Base-by-base conservation (phyloP, 1,140 invertebrate species). In the Drosophila subobscura region DNA sequence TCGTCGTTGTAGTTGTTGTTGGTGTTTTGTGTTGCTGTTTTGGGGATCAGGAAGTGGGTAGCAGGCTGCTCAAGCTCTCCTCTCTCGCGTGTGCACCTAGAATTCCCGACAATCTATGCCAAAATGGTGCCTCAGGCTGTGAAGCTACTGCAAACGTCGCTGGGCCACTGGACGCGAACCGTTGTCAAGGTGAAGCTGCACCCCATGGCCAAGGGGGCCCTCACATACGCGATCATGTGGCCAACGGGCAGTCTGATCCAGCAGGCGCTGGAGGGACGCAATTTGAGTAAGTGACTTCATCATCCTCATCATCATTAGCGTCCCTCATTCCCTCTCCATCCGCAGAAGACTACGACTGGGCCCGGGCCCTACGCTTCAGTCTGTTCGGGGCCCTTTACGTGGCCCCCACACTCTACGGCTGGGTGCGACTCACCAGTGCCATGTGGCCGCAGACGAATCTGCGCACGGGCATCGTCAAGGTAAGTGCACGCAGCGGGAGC, bases 161-260 rank as follows among this genome's bases (percentile, higher is more conserved):
- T 79, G 37, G n/a, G n/a, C 37, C 59, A 51, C n/a, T 73, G 73
- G 68, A 59, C 61, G 16, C 49, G 61, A 8, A 2, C 37, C 6
- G 25, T 37, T 7, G 46, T 45, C 40, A 47, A 50, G n/a, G 6
- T 42, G 5, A 88, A 77, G 25, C 3, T 77, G 44, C 90, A 91
- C 64, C 93, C 93, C 2, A 72, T 93, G 50, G 41, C 92, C 2
- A 92, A 93, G 29, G 96, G 96, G 4, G 95, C 96, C 93, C 91
- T 94, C 1, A 95, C 95, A 0, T 97, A 97, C 76, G 93, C 94
- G 0, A 77, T 95, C 0, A 94, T 96, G 54, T 96, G 95, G 95
- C 95, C 95, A 0, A 89, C 93, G 0, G 94, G 94, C 44, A 94
- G 94, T 89, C 59, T 95, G 2, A 91, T 94, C 8, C 94, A 95